These are phyloP conservation scores for Cotesia chilonis DNA, from an alignment of 1,140 invertebrate genomes.

Conservation along the genomic window DNA sequence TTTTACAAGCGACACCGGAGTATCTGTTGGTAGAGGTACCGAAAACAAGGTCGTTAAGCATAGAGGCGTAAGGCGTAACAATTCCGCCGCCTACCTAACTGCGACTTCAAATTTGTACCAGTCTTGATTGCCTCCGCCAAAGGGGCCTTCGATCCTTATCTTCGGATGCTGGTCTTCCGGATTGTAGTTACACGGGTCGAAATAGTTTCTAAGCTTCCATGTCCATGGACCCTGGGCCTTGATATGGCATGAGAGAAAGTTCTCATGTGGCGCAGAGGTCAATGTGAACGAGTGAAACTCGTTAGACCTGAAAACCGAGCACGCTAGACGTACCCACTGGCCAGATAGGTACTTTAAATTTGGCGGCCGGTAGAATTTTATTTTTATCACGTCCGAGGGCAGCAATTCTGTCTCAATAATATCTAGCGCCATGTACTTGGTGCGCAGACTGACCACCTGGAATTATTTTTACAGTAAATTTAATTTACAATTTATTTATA, in stretches of 20 bases:
- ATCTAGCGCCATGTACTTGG: constrained; percentile 92
- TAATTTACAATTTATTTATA: constrained; percentile 7
- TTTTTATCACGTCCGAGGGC: constrained; percentile 94
- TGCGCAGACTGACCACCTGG: constrained; percentile 86
- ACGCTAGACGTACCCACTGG: constrained; percentile 90
- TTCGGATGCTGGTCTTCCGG: constrained; percentile 86
- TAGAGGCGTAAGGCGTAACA: constrained; percentile 99
- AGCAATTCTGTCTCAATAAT: constrained; percentile 95
- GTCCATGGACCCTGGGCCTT: constrained; percentile 99
- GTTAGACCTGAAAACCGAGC: constrained; percentile 88
- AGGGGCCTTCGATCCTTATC: constrained; percentile 94
- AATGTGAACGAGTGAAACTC: constrained; percentile 99
- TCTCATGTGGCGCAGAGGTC: constrained; percentile 98
- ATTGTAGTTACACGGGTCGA: constrained; percentile 93
- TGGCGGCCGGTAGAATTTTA: constrained; percentile 92
- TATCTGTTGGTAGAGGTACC: constrained; percentile 94
- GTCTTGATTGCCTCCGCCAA: constrained; percentile 98
- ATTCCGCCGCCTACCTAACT: constrained; percentile 98
- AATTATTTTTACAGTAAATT: constrained; percentile 36
- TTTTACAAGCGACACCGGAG: constrained; percentile 94
- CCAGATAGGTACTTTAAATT: constrained; percentile 96
- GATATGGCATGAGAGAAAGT: constrained; percentile 96
- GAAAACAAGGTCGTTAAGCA: constrained; percentile 95
- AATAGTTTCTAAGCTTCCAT: constrained; percentile 96
- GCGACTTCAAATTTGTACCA: constrained; percentile 99